phyloP scores from a whole-genome alignment of 2,888 invertebrate species.

The Epinotia ramella region DNA sequence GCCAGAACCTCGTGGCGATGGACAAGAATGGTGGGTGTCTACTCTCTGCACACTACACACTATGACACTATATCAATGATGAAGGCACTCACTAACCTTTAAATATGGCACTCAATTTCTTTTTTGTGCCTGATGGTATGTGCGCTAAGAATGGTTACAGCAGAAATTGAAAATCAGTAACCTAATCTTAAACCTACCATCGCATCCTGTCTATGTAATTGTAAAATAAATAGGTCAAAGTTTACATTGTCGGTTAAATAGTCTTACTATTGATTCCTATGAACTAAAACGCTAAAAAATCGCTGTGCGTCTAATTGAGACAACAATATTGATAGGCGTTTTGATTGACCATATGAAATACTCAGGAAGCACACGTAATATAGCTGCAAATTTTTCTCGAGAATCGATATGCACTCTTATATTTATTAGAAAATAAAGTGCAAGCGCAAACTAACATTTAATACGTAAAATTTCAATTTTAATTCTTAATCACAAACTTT shows the following conservation, averaged over 20 bases:
- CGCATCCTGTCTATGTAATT: too few species aligned
- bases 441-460: neutral
- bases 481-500: neutral
- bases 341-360: too few species aligned
- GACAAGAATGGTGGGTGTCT: conserved; percentile 94
- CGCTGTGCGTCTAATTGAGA: too few species aligned
- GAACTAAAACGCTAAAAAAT: too few species aligned
- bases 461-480: neutral
- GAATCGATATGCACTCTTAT: neutral
- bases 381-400: too few species aligned
- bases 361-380: too few species aligned
- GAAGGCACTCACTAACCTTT: neutral
- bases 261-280: too few species aligned
- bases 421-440: neutral
- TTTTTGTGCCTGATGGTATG: neutral
- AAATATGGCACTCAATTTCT: neutral
- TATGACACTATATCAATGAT: conserved; percentile 29
- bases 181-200: too few species aligned
- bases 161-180: neutral
- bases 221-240: neutral
- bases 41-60: conserved; percentile 46
- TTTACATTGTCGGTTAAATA: too few species aligned
- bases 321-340: too few species aligned
- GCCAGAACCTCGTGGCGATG: conserved; percentile 95
- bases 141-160: neutral